Conservation (phyloP, 1,140 invertebrate species). For the Temnothorax curvispinosus region DNA sequence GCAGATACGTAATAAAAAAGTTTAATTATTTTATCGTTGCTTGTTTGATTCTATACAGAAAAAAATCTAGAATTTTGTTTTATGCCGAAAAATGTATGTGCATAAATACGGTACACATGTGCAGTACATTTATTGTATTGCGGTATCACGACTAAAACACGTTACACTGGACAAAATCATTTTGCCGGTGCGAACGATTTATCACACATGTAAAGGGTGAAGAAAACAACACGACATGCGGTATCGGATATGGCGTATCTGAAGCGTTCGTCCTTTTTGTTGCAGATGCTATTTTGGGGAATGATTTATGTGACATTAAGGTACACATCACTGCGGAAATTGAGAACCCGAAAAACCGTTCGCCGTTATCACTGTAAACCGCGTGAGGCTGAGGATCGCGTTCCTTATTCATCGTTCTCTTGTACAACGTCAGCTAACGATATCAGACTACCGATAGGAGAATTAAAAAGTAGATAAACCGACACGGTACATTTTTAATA, state of each 20-base stretch:
- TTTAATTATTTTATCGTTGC: conserved; percentile 13
- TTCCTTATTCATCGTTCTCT: conserved; percentile 45
- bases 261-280: conserved; percentile 42
- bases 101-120: neutral
- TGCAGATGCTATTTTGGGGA: conserved; percentile 12
- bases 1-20: neutral
- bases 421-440: conserved; percentile 22
- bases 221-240: conserved; percentile 50
- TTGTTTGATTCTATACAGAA: neutral
- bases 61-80: neutral
- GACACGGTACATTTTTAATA: neutral
- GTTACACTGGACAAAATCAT: conserved; percentile 12
- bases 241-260: conserved; percentile 41
- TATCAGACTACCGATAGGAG: conserved; percentile 51
- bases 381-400: conserved; percentile 25
- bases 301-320: conserved; percentile 62
- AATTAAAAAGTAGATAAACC: conserved; percentile 40
- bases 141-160: neutral
- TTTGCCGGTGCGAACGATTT: conserved; percentile 32
- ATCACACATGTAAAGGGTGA: conserved; percentile 52
- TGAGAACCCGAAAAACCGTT: conserved; percentile 43
- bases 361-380: conserved; percentile 57
- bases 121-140: conserved; percentile 25
- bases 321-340: conserved; percentile 41
- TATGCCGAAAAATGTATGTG: neutral